Base-by-base conservation (phyloP, 2,113 vertebrate genomes). In the Talpa occidentalis region DNA sequence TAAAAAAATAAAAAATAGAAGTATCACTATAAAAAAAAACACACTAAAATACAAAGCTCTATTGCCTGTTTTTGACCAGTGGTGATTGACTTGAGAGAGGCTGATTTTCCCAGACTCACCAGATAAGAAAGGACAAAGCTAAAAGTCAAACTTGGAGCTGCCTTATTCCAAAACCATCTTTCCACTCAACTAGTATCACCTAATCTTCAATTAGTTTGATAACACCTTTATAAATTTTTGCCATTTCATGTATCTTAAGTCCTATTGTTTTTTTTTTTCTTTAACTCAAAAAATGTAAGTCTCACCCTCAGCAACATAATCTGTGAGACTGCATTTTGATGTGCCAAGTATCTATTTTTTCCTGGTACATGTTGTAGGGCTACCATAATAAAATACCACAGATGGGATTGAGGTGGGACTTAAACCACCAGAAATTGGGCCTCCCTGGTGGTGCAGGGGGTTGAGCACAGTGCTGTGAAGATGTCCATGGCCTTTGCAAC, bases 211-310 rank as follows among this genome's bases (percentile, higher is more conserved):
- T 19, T 28, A 21, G 7, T n/a, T 64, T 16, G 19, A 32, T 30
- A 60, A 66, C 14, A 54, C 9, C 54, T 60, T 56, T 42, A 28
- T 4, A 60, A 22, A 40, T 21, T 88, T 52, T 52, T 32, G 42
- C 22, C 44, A n/a, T 76, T 76, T 52, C 67, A 54, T 37, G 4
- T n/a, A 40, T 28, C 5, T 52, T 16, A 77, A 64, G 52, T 49
- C 56, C 44, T 86, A 30, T 40, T 35, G 47, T 40, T 69, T 76
- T 26, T 54, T 72, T 86, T 93, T 93, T 93, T n/a, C 52, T 88
- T 72, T 40, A 81, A 30, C 28, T 62, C 35, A 69, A 52, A 95
- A 82, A 28, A 11, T 30, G 16, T 52, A 64, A 49, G 42, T 30
- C 70, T 62, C 35, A 26, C 30, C 11, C 15, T 64, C 24, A 73